Percentiles rank a stretch among this genome's conserved stretches.
phyloP scores from a whole-genome alignment of 2,113 vertebrate species.

The Balaenoptera acutorostrata region DNA sequence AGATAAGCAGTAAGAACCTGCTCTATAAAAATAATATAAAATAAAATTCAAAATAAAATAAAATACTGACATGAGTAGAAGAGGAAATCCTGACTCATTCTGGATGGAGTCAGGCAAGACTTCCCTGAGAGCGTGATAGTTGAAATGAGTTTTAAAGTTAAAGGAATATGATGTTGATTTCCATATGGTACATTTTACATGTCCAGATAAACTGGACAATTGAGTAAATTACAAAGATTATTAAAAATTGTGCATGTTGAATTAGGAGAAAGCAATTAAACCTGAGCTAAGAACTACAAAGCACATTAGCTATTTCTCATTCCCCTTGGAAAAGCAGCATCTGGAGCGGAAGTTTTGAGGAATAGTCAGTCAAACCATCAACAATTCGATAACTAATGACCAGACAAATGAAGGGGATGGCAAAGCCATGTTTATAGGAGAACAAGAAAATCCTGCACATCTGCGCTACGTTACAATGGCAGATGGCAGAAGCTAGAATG shows the following conservation, averaged over 20 bases:
- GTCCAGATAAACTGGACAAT: neutral
- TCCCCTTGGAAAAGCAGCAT: conserved; percentile 34
- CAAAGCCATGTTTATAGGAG: neutral
- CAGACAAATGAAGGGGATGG: neutral
- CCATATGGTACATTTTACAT: neutral
- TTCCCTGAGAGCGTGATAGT: neutral
- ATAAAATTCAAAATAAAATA: neutral
- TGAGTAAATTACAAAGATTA: neutral
- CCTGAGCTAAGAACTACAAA: neutral
- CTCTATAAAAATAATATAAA: no score
- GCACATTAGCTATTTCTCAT: neutral
- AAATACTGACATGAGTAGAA: neutral
- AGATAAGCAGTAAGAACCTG: no score
- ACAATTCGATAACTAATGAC: neutral
- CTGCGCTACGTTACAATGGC: conserved; percentile 66
- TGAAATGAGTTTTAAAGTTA: neutral
- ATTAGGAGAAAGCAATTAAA: conserved; percentile 37
- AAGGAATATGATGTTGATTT: neutral
- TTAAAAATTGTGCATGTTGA: neutral
- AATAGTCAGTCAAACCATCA: conserved; percentile 43
- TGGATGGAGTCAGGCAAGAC: neutral
- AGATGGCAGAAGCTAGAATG: conserved; percentile 70
- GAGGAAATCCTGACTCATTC: neutral
- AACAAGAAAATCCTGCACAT: conserved; percentile 60
- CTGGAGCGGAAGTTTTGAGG: conserved; percentile 66